Evolutionary conservation across 2,888 invertebrate genomes (phyloP), one percentile per base, ranked within the genome.

Genomic region (Thymelicus acteon): DNA sequence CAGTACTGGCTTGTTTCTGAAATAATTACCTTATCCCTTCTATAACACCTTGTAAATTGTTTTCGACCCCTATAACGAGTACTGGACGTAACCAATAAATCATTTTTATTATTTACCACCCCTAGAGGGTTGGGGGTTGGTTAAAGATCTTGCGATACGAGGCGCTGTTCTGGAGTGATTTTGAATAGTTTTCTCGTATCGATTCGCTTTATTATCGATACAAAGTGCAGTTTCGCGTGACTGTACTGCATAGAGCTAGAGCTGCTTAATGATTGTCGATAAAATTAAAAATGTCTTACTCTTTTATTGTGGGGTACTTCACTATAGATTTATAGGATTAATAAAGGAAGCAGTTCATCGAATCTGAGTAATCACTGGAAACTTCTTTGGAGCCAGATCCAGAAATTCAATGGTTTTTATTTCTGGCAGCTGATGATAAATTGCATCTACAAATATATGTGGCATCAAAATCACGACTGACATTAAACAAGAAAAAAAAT

Each of bases 31-130:
- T 77, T 74, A 81, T 82, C 82, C 85, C 85, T 81, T 79, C 81
- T 76, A 74, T 73, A 75, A 82, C 80, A 80, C 82, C 82, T 85
- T 84, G 86, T 86, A 91, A 92, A 92, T 93, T 91, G 90, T 93
- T 93, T 92, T 87, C 85, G 82, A 87, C 91, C 71, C 92, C 91
- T 86, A 81, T 86, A 87, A 83, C 87, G 85, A 87, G 85, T 85
- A 80, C 85, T 89, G 91, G 92, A 90, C 91, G 89, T 89, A 83
- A 85, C 83, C 82, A 82, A 92, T 93, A 92, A 93, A 93, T 93
- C 92, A 92, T 91, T 91, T 92, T 92, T 92, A 90, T 89, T 88
- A 87, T 87, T 81, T 76, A 77, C 80, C 77, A 72, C 83, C 82
- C 84, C 79, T 77, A 74, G 73, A 74, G 81, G 79, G 85, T 80